Evolutionary conservation across 2,797 vertebrate species (phyloP).

Genomic region (Miichthys miiuy): DNA sequence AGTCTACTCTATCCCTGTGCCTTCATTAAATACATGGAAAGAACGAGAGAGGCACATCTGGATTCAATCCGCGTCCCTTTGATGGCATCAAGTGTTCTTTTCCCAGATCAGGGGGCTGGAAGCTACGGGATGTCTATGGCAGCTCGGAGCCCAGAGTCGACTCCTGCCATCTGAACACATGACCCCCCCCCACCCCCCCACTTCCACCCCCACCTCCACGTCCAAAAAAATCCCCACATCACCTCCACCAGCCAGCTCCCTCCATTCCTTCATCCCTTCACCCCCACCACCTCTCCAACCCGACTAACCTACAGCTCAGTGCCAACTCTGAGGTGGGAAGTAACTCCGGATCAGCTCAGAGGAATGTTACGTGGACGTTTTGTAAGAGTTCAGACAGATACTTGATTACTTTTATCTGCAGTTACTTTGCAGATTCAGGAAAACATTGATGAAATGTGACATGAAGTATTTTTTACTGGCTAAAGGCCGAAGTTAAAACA

Average conservation of each 20-base stretch:
- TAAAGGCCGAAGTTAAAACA: too few species aligned
- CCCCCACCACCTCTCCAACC: conserved; percentile 49
- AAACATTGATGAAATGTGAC: background rate
- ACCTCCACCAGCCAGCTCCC: conserved; percentile 47
- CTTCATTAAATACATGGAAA: conserved; percentile 99
- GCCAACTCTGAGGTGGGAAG: background rate
- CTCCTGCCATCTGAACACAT: conserved; percentile 81
- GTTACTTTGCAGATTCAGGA: background rate
- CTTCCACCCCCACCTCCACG: conserved; percentile 11
- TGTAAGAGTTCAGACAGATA: too few species aligned
- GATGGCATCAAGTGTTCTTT: conserved; percentile 99
- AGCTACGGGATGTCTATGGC: conserved; percentile 92
- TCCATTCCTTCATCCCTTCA: conserved; percentile 17
- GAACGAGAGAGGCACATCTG: conserved; percentile 93
- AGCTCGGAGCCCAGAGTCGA: conserved; percentile 84
- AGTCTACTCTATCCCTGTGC: conserved; percentile 90
- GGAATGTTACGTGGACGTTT: too few species aligned
- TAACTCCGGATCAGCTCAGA: background rate
- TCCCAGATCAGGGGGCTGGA: conserved; percentile 93
- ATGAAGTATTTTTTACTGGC: background rate
- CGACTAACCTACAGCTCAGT: conserved; percentile 15
- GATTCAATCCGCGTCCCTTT: conserved; percentile 96
- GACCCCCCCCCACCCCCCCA: conserved; percentile 59
- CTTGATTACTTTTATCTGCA: background rate
- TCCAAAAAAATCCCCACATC: conserved; percentile 14